Evolutionary conservation across 2,888 invertebrate genomes (phyloP).

Genomic region (Yponomeuta sedellus): DNA sequence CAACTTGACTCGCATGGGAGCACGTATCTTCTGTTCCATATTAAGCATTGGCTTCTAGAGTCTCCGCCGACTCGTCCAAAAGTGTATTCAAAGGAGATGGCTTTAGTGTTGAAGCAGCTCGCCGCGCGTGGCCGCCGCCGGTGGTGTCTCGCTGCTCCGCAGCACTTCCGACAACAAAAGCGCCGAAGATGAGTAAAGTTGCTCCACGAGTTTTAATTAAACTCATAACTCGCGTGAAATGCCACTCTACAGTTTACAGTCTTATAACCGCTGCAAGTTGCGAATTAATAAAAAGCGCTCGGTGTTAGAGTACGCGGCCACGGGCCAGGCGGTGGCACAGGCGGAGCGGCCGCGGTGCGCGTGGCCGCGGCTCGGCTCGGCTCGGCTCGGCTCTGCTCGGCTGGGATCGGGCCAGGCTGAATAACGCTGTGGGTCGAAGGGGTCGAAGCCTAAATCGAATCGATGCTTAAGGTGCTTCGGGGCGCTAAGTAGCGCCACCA

Average conservation of each 20-base stretch:
- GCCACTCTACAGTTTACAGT: not conserved
- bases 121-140: not conserved
- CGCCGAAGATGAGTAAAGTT: constrained; percentile 1
- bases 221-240: not conserved
- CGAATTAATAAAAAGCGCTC: not conserved
- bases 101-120: not conserved
- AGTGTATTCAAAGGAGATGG: not conserved
- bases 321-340: not conserved
- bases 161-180: not conserved
- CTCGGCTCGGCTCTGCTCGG: too few relatives aligned
- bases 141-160: not conserved
- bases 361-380: not conserved
- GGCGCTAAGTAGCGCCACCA: too few relatives aligned
- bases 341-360: not conserved
- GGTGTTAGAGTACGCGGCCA: not conserved
- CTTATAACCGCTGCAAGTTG: constrained; percentile 1
- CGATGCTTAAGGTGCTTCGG: too few relatives aligned
- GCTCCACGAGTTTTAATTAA: not conserved
- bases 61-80: not conserved
- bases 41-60: too few relatives aligned
- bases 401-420: too few relatives aligned
- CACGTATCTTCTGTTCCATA: too few relatives aligned
- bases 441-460: too few relatives aligned
- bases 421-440: too few relatives aligned
- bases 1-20: too few relatives aligned